phyloP scores from a whole-genome alignment of 2,797 vertebrate species.

The Enteromius trimaculatus region DNA sequence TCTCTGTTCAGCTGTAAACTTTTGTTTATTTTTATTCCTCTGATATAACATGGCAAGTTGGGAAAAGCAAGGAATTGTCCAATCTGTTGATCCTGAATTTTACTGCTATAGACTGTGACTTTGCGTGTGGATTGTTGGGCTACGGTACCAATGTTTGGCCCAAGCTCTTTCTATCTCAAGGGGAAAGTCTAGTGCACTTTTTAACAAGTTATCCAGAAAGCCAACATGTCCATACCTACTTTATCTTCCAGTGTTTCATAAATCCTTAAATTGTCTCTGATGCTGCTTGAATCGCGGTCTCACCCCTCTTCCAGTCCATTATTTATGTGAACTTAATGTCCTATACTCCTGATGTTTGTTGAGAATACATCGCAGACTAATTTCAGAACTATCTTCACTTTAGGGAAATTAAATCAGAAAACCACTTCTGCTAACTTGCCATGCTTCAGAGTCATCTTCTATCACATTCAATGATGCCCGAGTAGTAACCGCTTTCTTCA shows the following conservation, averaged over 20 bases:
- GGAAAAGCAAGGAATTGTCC: background rate
- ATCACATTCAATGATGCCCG: background rate
- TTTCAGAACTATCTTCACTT: constrained; percentile 2
- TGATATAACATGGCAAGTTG: background rate
- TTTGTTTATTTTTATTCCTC: background rate
- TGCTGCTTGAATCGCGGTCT: background rate
- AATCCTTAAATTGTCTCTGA: background rate
- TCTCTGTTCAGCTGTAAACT: background rate
- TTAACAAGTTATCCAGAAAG: background rate
- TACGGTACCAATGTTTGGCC: background rate
- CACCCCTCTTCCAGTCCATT: background rate
- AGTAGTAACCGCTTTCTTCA: background rate
- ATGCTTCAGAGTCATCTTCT: background rate
- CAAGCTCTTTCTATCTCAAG: background rate
- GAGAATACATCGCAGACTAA: background rate
- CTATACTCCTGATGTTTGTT: background rate
- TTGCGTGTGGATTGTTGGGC: background rate
- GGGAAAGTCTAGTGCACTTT: background rate
- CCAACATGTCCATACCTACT: background rate
- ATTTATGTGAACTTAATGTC: background rate
- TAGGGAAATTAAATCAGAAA: background rate
- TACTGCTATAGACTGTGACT: background rate
- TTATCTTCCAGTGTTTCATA: background rate
- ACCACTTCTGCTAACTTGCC: background rate
- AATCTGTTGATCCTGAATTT: background rate